Percentiles rank a stretch among this genome's conserved stretches.
phyloP scores from a whole-genome alignment of 2,797 vertebrate species.

The Pelobates cultripes region DNA sequence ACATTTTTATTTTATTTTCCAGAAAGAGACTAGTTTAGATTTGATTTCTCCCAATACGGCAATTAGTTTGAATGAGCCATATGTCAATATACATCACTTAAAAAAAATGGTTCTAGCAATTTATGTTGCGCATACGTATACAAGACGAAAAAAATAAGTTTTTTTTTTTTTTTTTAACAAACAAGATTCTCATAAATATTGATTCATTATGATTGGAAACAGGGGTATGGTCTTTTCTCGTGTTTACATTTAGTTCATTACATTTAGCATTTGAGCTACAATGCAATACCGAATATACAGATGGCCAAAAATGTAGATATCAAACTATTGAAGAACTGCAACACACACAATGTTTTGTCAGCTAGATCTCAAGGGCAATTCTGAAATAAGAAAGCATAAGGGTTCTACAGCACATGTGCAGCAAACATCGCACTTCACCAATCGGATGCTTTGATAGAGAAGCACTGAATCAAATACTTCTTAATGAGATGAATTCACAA shows the following conservation, averaged over 20 bases:
- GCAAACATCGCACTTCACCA: no score
- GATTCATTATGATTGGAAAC: conserved; percentile 58
- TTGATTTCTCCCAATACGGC: conserved; percentile 39
- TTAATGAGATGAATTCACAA: no score
- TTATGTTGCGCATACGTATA: neutral
- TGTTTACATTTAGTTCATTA: conserved; percentile 40
- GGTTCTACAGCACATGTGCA: no score
- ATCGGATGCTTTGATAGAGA: no score
- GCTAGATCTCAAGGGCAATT: neutral
- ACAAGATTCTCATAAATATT: conserved; percentile 58
- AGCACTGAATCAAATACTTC: no score
- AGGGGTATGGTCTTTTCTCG: neutral
- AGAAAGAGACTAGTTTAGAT: conserved; percentile 52
- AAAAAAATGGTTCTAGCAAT: conserved; percentile 27
- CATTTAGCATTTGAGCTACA: no score
- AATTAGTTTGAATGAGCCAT: conserved; percentile 48
- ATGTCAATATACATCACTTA: conserved; percentile 41
- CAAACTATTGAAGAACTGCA: neutral
- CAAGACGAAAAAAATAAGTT: neutral
- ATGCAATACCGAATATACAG: neutral
- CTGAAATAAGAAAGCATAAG: no score
- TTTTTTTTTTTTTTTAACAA: conserved; percentile 24
- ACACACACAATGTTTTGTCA: neutral
- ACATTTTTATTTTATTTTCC: conserved; percentile 37
- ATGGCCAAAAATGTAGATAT: neutral